A percentile compares a stretch with the other conserved stretches of the same genome.
Conservation (phyloP, 2,113 vertebrate species). For the Cathartes aura region DNA sequence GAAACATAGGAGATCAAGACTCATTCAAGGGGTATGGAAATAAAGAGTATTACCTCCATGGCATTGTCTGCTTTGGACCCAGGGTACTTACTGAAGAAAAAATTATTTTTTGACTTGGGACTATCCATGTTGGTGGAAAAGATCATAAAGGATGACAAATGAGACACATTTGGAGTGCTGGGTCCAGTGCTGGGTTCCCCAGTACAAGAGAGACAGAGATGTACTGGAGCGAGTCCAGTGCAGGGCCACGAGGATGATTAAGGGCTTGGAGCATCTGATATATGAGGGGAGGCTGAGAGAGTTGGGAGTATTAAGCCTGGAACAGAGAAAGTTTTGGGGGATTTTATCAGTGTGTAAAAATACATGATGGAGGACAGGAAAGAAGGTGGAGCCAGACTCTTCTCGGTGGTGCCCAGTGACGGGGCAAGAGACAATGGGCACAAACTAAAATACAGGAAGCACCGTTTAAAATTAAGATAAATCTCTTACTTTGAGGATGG, state of each 20-base stretch:
- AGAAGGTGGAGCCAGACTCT: neutral
- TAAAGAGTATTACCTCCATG: neutral
- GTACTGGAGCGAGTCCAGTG: neutral
- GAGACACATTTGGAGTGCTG: neutral
- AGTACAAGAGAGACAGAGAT: neutral
- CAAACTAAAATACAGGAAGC: neutral
- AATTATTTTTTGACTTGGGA: neutral
- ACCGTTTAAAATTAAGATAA: neutral
- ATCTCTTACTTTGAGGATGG: neutral
- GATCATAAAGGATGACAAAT: neutral
- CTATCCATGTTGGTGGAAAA: neutral
- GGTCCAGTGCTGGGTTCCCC: neutral
- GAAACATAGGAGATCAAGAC: neutral
- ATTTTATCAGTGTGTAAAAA: neutral
- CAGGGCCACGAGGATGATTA: neutral
- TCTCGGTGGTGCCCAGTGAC: neutral
- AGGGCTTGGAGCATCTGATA: neutral
- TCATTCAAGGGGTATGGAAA: neutral
- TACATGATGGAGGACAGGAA: neutral
- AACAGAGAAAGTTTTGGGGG: neutral
- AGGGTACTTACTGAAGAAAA: neutral
- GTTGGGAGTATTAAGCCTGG: neutral
- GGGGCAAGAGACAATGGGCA: neutral
- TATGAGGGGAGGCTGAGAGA: neutral
- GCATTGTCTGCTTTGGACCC: neutral